Evolutionary conservation across 2,797 vertebrate genomes (phyloP).

Genomic region (Tragelaphus eurycerus): DNA sequence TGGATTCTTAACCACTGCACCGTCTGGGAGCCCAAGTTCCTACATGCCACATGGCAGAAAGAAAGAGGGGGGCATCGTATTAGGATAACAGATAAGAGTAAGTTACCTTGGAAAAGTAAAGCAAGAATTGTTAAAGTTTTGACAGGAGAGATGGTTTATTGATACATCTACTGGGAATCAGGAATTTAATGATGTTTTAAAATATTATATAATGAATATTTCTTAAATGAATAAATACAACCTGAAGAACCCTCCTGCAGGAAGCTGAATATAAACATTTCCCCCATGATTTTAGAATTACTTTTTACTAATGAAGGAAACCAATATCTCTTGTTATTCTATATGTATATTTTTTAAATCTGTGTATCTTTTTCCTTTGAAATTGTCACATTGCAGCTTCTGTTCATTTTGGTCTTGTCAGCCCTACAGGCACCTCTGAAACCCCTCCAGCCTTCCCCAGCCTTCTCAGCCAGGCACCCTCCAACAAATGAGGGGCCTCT

Average conservation of each 20-base stretch:
- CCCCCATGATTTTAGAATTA: background rate
- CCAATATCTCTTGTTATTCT: background rate
- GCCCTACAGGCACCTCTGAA: constrained; percentile 87
- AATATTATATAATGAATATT: background rate
- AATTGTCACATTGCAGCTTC: background rate
- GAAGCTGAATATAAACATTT: constrained; percentile 5
- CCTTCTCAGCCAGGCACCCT: constrained; percentile 64
- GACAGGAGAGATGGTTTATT: background rate
- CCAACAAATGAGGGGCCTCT: constrained; percentile 79
- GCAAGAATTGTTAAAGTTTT: background rate
- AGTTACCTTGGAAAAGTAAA: constrained; percentile 28
- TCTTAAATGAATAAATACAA: background rate
- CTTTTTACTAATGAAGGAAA: constrained; percentile 44
- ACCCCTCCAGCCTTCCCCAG: constrained; percentile 85
- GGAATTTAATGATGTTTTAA: constrained; percentile 18
- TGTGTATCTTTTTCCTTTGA: background rate
- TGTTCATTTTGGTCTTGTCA: constrained; percentile 64
- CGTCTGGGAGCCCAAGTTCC: background rate
- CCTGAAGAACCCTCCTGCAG: background rate
- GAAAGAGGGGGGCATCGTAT: background rate
- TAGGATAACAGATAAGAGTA: background rate
- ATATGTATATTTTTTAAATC: background rate
- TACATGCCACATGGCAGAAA: background rate
- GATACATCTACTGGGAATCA: background rate
- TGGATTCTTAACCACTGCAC: background rate